These are phyloP conservation scores for Gastrophryne carolinensis DNA, from an alignment of 2,797 vertebrate species.

Conservation along the genomic window DNA sequence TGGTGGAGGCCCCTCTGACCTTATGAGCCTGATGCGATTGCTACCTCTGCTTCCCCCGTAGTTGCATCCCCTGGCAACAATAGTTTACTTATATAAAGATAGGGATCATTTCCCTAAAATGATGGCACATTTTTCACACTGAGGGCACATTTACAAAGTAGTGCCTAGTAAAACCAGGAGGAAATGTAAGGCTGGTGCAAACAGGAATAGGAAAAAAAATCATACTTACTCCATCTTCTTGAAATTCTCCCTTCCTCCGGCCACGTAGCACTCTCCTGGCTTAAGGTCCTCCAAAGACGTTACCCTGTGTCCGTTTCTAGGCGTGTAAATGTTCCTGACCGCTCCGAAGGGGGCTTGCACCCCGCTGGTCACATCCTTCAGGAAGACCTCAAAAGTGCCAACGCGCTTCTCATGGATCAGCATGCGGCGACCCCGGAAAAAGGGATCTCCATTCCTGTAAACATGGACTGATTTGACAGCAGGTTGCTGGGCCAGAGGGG, in stretches of 20 bases:
- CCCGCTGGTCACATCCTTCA: slow-evolving; percentile 88
- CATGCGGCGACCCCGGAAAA: slow-evolving; percentile 86
- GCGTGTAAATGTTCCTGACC: slow-evolving; percentile 92
- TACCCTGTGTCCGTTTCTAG: slow-evolving; percentile 83
- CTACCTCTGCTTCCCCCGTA: too few relatives aligned
- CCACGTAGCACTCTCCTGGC: slow-evolving; percentile 92
- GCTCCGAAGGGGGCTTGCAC: slow-evolving; percentile 91
- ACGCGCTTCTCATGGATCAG: slow-evolving; percentile 89
- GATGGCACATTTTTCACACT: too few relatives aligned
- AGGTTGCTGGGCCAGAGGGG: slow-evolving; percentile 69
- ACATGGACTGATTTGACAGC: slow-evolving; percentile 88
- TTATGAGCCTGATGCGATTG: too few relatives aligned
- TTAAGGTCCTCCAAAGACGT: slow-evolving; percentile 80
- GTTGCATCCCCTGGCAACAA: too few relatives aligned
- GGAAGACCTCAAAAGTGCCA: slow-evolving; percentile 85
- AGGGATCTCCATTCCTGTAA: slow-evolving; percentile 91
- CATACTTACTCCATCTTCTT: slow-evolving; percentile 90
- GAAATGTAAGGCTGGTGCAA: too few relatives aligned
- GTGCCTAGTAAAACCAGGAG: too few relatives aligned
- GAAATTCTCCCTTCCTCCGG: slow-evolving; percentile 89
- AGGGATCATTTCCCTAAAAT: too few relatives aligned
- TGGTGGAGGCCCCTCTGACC: too few relatives aligned
- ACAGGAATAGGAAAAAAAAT: background rate
- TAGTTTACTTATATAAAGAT: too few relatives aligned
- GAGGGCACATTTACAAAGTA: too few relatives aligned